A percentile compares a stretch with the other conserved stretches of the same genome.
Conservation (phyloP, 2,797 vertebrate genomes). For the Myiotriccus ornatus region DNA sequence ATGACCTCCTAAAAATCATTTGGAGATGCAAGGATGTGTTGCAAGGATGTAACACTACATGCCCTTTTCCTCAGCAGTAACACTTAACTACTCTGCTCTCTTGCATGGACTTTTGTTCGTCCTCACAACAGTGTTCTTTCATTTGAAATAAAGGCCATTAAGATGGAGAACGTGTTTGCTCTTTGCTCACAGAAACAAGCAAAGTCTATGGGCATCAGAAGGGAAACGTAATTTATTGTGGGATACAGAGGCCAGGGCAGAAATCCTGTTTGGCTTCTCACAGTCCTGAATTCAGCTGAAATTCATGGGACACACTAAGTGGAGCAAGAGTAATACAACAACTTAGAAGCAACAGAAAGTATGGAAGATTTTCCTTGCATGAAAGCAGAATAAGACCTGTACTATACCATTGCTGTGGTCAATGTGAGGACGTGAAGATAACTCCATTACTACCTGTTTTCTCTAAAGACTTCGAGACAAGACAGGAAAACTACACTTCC, state of each 20-base stretch:
- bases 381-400: background rate
- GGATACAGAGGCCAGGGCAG: background rate
- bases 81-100: background rate
- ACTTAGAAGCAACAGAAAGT: background rate
- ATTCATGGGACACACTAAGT: background rate
- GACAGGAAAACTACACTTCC: background rate
- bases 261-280: background rate
- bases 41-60: background rate
- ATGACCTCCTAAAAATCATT: background rate
- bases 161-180: background rate
- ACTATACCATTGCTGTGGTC: background rate
- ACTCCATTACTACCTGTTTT: background rate
- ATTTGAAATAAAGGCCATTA: background rate
- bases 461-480: background rate
- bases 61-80: background rate
- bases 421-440: background rate
- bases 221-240: background rate
- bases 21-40: too few relatives aligned
- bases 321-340: background rate
- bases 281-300: background rate
- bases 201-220: background rate
- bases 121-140: background rate
- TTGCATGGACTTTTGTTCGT: background rate
- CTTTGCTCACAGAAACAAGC: background rate
- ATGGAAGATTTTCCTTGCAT: background rate